These are phyloP conservation scores for Arrhamphus sclerolepis DNA, from an alignment of 2,797 vertebrate species.

Conservation along the genomic window DNA sequence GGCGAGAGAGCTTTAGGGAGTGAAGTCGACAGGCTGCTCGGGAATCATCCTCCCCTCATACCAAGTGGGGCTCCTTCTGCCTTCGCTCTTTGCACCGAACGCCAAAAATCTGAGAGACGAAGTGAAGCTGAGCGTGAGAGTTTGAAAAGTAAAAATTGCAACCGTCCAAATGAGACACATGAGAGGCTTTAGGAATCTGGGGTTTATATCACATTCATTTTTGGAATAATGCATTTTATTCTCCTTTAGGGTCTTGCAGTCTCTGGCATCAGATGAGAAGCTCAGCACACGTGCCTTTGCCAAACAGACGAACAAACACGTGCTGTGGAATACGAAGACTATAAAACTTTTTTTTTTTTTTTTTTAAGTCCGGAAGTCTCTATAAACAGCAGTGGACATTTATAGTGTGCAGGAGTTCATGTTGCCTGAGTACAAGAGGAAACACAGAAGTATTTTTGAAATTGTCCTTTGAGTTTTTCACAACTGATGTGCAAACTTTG, in stretches of 20 bases:
- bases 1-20: constrained; percentile 75
- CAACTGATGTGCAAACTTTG: background rate
- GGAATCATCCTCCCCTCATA: constrained; percentile 76
- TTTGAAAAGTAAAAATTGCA: constrained; percentile 38
- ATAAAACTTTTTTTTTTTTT: no score
- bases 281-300: constrained; percentile 25
- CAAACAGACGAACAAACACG: constrained; percentile 47
- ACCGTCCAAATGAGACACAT: constrained; percentile 57
- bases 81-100: constrained; percentile 37
- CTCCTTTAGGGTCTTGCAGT: constrained; percentile 32
- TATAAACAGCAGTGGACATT: constrained; percentile 29
- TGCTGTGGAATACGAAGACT: constrained; percentile 40
- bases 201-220: constrained; percentile 41
- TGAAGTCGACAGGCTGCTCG: constrained; percentile 74
- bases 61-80: constrained; percentile 80
- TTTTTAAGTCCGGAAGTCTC: constrained; percentile 23
- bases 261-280: constrained; percentile 49
- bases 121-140: constrained; percentile 47
- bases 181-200: constrained; percentile 40
- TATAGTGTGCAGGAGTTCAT: constrained; percentile 24
- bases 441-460: background rate
- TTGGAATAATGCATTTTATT: constrained; percentile 42
- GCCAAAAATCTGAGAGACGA: constrained; percentile 67
- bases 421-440: constrained; percentile 6
- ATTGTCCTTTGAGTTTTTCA: no score